phyloP scores from a whole-genome alignment of 2,113 vertebrate species.

The Hippocampus barbouri region DNA sequence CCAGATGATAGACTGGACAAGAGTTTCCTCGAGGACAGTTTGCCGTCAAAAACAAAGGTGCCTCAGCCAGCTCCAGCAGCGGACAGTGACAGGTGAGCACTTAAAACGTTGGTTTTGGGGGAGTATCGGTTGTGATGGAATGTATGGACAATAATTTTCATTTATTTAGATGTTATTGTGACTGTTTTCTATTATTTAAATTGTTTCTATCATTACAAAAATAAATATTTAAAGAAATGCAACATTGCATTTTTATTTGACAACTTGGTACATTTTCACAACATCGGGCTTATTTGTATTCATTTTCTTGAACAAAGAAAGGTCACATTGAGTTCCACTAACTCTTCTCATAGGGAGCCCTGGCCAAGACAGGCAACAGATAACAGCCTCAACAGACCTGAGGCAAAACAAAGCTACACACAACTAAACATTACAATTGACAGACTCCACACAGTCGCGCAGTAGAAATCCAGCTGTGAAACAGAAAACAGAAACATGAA shows the following conservation, averaged over 20 bases:
- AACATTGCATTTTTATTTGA: background rate
- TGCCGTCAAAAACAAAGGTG: slow-evolving; percentile 50
- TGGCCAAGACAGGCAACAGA: too few species aligned
- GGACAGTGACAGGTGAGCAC: slow-evolving; percentile 86
- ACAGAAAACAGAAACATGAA: too few species aligned
- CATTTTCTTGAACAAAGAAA: too few species aligned
- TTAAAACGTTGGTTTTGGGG: background rate
- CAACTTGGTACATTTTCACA: background rate
- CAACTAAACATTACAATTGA: too few species aligned
- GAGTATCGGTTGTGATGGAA: background rate
- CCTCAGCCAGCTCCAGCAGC: background rate
- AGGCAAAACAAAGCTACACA: too few species aligned
- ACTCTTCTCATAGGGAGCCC: too few species aligned
- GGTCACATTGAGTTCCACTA: too few species aligned
- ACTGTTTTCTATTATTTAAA: background rate
- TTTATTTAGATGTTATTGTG: background rate
- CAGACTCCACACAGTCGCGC: too few species aligned
- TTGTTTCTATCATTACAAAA: background rate
- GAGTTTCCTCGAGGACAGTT: slow-evolving; percentile 86
- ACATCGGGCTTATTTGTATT: background rate
- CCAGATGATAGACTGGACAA: slow-evolving; percentile 87
- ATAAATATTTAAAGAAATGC: background rate
- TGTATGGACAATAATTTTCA: background rate
- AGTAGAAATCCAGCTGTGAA: too few species aligned
- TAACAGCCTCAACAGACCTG: too few species aligned